Conservation (phyloP, 2,113 vertebrate species). For the Jacana jacana region DNA sequence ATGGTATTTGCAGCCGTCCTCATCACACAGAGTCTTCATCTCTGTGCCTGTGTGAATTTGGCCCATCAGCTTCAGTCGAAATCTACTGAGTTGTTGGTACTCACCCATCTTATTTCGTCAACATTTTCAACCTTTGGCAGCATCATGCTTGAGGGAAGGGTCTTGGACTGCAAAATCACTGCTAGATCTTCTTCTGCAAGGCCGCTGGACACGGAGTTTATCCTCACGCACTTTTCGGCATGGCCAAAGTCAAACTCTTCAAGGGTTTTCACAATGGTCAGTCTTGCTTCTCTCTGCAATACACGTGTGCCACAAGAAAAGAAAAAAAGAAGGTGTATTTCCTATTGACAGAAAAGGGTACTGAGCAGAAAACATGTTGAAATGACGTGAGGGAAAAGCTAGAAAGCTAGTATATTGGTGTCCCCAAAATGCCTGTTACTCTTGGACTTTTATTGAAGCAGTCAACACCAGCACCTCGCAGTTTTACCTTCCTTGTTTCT, state of each 20-base stretch:
- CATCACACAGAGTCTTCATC: neutral
- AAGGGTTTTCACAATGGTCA: constrained; percentile 83
- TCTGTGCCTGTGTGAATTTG: neutral
- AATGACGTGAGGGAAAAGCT: neutral
- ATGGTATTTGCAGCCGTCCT: neutral
- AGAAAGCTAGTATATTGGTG: neutral
- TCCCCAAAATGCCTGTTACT: neutral
- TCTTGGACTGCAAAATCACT: constrained; percentile 79
- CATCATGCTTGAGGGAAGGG: constrained; percentile 92
- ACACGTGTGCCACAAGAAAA: neutral
- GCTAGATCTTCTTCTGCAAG: constrained; percentile 88
- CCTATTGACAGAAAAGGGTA: neutral
- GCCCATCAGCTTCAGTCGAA: neutral
- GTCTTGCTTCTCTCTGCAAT: constrained; percentile 85
- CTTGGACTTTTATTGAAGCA: neutral
- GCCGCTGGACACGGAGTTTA: constrained; percentile 93
- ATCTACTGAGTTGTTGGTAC: constrained; percentile 7
- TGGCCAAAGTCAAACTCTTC: constrained; percentile 83
- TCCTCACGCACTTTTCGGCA: constrained; percentile 91
- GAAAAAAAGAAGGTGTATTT: neutral
- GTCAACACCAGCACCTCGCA: neutral
- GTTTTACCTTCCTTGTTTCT: neutral
- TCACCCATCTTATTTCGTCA: constrained; percentile 92
- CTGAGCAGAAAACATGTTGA: neutral
- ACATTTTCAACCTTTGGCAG: constrained; percentile 91